phyloP scores from a whole-genome alignment of 2,888 invertebrate genomes.

The Schrankia costaestrigalis region DNA sequence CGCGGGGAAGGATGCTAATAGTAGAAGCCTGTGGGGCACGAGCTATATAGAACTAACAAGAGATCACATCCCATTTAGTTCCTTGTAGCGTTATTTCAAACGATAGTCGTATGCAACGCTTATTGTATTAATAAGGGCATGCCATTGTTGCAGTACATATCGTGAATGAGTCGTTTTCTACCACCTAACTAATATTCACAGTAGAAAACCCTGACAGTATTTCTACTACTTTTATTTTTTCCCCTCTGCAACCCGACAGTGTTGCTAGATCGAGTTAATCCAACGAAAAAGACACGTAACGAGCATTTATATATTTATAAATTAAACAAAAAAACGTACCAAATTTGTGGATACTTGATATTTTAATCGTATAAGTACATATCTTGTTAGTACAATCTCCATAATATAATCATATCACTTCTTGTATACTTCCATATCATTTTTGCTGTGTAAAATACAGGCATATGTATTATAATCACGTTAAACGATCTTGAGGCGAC shows the following conservation, averaged over 20 bases:
- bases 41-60: conserved; percentile 48
- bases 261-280: conserved; percentile 61
- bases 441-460: conserved; percentile 66
- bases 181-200: conserved; percentile 22
- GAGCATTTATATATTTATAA: conserved; percentile 70
- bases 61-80: conserved; percentile 43
- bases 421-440: conserved; percentile 79
- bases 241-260: conserved; percentile 47
- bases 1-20: conserved; percentile 39
- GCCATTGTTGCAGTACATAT: conserved; percentile 78
- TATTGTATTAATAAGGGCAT: conserved; percentile 78
- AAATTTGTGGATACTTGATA: conserved; percentile 64
- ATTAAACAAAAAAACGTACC: conserved; percentile 55
- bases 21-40: conserved; percentile 43
- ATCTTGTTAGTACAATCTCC: conserved; percentile 78
- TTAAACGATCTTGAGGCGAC: conserved; percentile 43
- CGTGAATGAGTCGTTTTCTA: conserved; percentile 71
- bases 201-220: conserved; percentile 40
- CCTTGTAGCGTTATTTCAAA: conserved; percentile 51
- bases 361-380: conserved; percentile 74
- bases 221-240: conserved; percentile 47
- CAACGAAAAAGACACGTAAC: conserved; percentile 76
- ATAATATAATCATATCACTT: conserved; percentile 75
- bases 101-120: conserved; percentile 79
- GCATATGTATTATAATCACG: conserved; percentile 65